Evolutionary conservation across 1,140 invertebrate genomes (phyloP).

Genomic region (Galleria mellonella): DNA sequence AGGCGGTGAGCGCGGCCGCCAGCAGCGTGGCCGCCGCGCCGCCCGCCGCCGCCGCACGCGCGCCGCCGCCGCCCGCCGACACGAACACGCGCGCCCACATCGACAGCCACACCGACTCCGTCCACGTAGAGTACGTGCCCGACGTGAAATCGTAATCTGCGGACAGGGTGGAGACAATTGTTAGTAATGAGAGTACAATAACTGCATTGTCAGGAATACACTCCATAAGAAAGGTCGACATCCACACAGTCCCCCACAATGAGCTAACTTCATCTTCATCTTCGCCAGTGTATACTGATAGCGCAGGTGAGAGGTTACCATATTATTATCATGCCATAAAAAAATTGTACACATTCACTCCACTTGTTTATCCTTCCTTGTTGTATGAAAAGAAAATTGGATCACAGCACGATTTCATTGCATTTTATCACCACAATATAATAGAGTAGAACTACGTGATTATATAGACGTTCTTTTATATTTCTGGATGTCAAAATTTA

Average conservation of each 20-base stretch:
- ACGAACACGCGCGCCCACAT: constrained; percentile 88
- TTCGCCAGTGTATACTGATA: no score
- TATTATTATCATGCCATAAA: no score
- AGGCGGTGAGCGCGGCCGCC: constrained; percentile 82
- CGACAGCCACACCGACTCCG: constrained; percentile 89
- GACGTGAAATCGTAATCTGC: constrained; percentile 88
- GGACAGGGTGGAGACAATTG: not conserved
- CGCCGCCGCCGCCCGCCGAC: constrained; percentile 81
- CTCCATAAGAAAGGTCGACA: not conserved
- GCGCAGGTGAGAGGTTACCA: not conserved
- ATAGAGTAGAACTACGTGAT: no score
- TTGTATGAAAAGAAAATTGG: no score
- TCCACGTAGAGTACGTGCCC: constrained; percentile 90
- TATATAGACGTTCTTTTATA: no score
- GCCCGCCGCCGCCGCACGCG: constrained; percentile 78
- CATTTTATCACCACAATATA: no score
- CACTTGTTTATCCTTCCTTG: no score
- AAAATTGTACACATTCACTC: no score
- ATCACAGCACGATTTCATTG: no score
- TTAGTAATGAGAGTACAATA: not conserved
- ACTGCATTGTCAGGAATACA: not conserved
- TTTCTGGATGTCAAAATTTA: no score
- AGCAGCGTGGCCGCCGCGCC: constrained; percentile 78
- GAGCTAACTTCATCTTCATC: not conserved
- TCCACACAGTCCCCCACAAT: not conserved